Evolutionary conservation across 2,888 invertebrate genomes (phyloP), one percentile per base, ranked within the genome.

Genomic region (Germaria angustata): DNA sequence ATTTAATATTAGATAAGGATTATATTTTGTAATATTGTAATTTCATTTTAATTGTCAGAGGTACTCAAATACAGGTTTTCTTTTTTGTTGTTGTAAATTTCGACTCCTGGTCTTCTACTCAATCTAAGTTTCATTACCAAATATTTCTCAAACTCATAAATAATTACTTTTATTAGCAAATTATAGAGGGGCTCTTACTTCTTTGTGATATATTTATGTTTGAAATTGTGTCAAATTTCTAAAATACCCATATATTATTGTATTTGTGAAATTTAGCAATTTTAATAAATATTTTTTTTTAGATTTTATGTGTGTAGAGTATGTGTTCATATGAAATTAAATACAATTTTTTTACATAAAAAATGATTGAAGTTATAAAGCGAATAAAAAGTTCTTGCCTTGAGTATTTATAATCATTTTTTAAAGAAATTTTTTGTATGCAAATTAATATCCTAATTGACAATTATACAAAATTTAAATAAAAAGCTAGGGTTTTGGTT

Each of bases 51-150:
- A 51, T 49, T 51, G 24, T 59, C 61, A 57, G 73, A 80, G 80
- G 80, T 80, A 80, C 80, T 61, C 34, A 73, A 80, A 73, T 73
- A 68, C 22, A 59, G 57, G 36, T 59, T 57, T 2, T 28, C 39
- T 36, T 57, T 36, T n/a, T n/a, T n/a, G n/a, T n/a, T n/a, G n/a
- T 59, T n/a, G 6, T 39, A 39, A 3, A 7, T 39, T 59, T 59
- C 22, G 20, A 17, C 20, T 59, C 57, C 36, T 55, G 34, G 34
- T 20, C n/a, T 20, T 46, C 9, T 46, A 2, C 9, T 7, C 46
- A 13, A 3, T 2, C 36, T 39, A 13, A 39, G 13, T 39, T 13
- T 9, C 8, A 13, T 11, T 39, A 4, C 13, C 36, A 39, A 39
- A 13, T 13, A 39, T 39, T 13, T 13, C 13, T 3, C 3, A 1